A percentile compares a stretch with the other conserved stretches of the same genome.
These are phyloP conservation scores for Phasianus colchicus DNA, from an alignment of 2,113 vertebrate species.

Conservation along the genomic window DNA sequence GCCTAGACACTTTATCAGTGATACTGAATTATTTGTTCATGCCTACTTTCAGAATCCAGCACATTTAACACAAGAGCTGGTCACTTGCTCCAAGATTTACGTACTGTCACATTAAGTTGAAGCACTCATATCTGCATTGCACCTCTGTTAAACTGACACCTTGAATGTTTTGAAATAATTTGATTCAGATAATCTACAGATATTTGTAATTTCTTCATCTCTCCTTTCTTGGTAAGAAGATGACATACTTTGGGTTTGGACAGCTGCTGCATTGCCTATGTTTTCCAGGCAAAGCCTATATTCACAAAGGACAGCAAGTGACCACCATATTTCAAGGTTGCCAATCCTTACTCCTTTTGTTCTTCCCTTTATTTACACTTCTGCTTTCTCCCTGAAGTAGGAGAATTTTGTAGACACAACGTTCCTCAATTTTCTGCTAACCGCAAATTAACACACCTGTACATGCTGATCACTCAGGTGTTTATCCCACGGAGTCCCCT, in stretches of 20 bases:
- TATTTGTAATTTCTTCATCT: not conserved
- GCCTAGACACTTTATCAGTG: not conserved
- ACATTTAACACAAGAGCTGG: not conserved
- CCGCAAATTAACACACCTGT: not conserved
- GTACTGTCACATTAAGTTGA: not conserved
- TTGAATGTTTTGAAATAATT: not conserved
- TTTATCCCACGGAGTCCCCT: not conserved
- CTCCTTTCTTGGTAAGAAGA: not conserved
- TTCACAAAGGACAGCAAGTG: not conserved
- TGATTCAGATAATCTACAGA: not conserved
- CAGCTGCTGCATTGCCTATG: not conserved
- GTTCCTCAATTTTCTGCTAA: not conserved
- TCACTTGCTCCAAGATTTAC: not conserved
- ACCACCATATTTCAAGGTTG: not conserved
- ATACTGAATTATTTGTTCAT: fast-evolving
- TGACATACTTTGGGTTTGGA: not conserved
- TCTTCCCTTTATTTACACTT: not conserved
- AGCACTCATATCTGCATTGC: not conserved
- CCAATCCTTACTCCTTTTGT: not conserved
- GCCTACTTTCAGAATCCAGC: not conserved
- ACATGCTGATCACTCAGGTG: not conserved
- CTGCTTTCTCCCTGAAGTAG: not conserved
- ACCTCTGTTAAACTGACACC: not conserved
- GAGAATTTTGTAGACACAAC: not conserved
- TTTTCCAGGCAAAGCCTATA: not conserved